Conservation (phyloP, 2,797 vertebrate genomes). For the Bovichtus variegatus region DNA sequence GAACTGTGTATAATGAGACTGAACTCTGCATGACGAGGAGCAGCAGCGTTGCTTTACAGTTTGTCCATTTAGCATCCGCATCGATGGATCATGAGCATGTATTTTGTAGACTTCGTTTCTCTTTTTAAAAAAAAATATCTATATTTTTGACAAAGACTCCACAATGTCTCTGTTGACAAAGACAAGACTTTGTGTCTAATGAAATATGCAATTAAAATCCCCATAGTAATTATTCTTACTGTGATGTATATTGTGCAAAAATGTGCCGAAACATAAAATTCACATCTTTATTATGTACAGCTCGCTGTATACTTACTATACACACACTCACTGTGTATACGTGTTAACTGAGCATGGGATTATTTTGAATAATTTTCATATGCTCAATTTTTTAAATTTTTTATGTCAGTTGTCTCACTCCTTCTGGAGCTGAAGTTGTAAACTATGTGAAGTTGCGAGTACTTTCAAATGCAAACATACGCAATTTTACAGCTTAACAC, state of each 20-base stretch:
- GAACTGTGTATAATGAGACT: constrained; percentile 39
- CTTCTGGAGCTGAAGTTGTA: constrained; percentile 7
- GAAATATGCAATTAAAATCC: constrained; percentile 9
- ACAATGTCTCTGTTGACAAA: not conserved
- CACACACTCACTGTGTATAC: not conserved
- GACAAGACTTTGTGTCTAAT: not conserved
- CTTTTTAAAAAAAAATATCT: too few relatives aligned
- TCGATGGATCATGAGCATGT: not conserved
- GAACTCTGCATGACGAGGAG: constrained; percentile 9
- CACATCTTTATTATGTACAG: not conserved
- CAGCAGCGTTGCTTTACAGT: not conserved
- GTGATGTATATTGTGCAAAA: constrained; percentile 4
- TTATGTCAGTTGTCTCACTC: not conserved
- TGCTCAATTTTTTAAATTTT: not conserved
- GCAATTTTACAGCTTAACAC: constrained; percentile 32
- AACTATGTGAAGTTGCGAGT: constrained; percentile 14
- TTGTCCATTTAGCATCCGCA: constrained; percentile 1
- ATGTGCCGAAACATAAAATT: constrained; percentile 8
- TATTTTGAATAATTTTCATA: constrained; percentile 19
- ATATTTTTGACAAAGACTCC: not conserved
- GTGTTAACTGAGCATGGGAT: not conserved
- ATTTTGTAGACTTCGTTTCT: not conserved
- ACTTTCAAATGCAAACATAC: constrained; percentile 23
- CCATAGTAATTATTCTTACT: not conserved
- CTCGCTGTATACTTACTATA: not conserved